Evolutionary conservation across 2,797 vertebrate genomes (phyloP).

Genomic region (Cryptoblepharus egeriae): DNA sequence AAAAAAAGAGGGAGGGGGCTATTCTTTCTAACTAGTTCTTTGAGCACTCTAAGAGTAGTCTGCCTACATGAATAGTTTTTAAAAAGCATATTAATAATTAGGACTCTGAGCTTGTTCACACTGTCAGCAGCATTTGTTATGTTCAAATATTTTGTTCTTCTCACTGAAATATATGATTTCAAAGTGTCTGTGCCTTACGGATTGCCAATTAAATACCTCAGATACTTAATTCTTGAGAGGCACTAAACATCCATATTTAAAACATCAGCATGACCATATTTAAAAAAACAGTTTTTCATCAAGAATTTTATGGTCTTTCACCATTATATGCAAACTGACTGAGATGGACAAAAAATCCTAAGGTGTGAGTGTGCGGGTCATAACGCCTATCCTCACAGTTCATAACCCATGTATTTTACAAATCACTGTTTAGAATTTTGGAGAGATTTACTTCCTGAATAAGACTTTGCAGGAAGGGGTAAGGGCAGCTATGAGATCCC

Average conservation of each 20-base stretch:
- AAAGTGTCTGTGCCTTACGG: neutral
- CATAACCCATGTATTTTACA: neutral
- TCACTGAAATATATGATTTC: slow-evolving; percentile 1
- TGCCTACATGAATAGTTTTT: neutral
- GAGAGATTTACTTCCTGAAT: no score
- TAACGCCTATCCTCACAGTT: slow-evolving; percentile 4
- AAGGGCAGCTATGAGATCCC: no score
- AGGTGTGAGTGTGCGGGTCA: neutral
- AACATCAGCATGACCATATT: neutral
- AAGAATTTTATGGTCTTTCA: slow-evolving; percentile 15
- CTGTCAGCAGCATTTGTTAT: slow-evolving; percentile 27
- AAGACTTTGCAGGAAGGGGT: no score
- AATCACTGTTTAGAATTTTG: neutral
- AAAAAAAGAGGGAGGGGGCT: neutral
- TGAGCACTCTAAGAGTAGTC: neutral
- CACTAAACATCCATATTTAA: slow-evolving; percentile 8
- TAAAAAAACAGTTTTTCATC: slow-evolving; percentile 13
- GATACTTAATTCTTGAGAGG: neutral
- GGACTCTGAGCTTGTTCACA: neutral
- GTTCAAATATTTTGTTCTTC: neutral
- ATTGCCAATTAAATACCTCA: neutral
- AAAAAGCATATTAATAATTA: neutral
- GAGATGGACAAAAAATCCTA: slow-evolving; percentile 4
- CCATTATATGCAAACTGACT: neutral
- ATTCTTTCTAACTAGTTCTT: neutral